A percentile compares a stretch with the other conserved stretches of the same genome.
phyloP scores from a whole-genome alignment of 1,140 invertebrate species.

The Brachionus koreanus region DNA sequence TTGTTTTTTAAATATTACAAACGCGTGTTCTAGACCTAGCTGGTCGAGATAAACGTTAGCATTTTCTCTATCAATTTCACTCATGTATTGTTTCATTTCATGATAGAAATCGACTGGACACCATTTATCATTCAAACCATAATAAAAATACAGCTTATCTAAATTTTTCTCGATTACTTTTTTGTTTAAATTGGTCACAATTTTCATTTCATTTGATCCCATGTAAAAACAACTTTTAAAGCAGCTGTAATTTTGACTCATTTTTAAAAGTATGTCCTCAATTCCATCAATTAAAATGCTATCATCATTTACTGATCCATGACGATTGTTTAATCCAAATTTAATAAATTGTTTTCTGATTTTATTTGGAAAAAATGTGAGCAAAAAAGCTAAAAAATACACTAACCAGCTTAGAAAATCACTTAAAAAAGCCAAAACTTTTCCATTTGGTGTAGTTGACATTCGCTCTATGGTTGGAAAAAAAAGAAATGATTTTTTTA shows the following conservation, averaged over 20 bases:
- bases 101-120: slow-evolving; percentile 67
- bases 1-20: slow-evolving; percentile 60
- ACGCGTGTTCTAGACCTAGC: slow-evolving; percentile 69
- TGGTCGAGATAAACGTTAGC: slow-evolving; percentile 66
- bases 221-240: slow-evolving; percentile 55
- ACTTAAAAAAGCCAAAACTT: slow-evolving; percentile 58
- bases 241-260: not conserved
- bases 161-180: slow-evolving; percentile 52
- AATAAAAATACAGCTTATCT: slow-evolving; percentile 68
- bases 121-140: slow-evolving; percentile 72
- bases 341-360: slow-evolving; percentile 50
- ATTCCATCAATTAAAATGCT: not conserved
- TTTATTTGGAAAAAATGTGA: slow-evolving; percentile 63
- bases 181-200: slow-evolving; percentile 55
- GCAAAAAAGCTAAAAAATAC: slow-evolving; percentile 62
- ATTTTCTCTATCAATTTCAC: slow-evolving; percentile 56
- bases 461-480: slow-evolving; percentile 79
- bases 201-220: slow-evolving; percentile 58
- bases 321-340: slow-evolving; percentile 49
- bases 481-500: slow-evolving; percentile 63
- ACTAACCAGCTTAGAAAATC: slow-evolving; percentile 62
- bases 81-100: slow-evolving; percentile 60
- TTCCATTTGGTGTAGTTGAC: slow-evolving; percentile 68
- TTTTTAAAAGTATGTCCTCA: not conserved
- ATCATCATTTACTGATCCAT: slow-evolving; percentile 47